Evolutionary conservation across 2,888 invertebrate species (phyloP).

Genomic region (Dichetophora obliterata): DNA sequence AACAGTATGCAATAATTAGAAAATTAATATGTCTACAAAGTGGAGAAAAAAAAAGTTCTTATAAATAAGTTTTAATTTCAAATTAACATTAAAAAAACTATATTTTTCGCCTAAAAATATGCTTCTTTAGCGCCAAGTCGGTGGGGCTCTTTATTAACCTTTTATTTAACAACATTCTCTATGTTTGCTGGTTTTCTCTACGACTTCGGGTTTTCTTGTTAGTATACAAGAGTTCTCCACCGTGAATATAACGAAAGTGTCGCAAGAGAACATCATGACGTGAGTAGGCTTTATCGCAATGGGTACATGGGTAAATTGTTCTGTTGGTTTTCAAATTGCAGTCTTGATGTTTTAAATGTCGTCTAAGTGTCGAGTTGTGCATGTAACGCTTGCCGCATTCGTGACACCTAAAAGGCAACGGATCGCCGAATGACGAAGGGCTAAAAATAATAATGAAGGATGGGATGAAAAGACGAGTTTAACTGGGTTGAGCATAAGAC

Average conservation of each 20-base stretch:
- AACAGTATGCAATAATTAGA: too few species aligned
- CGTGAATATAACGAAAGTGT: constrained; percentile 16
- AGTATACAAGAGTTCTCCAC: too few species aligned
- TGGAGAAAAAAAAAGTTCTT: too few species aligned
- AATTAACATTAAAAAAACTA: too few species aligned
- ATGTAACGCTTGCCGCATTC: neutral
- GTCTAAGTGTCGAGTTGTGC: neutral
- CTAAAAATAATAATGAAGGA: neutral
- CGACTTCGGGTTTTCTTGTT: too few species aligned
- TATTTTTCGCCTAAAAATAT: neutral
- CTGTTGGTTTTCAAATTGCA: too few species aligned
- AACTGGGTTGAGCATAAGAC: neutral
- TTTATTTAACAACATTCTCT: neutral
- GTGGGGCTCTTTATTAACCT: neutral
- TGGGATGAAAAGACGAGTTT: neutral
- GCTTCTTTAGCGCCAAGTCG: neutral
- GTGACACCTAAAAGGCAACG: neutral
- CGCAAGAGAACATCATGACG: neutral
- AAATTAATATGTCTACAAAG: too few species aligned
- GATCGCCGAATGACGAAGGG: neutral
- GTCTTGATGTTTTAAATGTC: constrained; percentile 1
- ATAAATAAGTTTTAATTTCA: too few species aligned
- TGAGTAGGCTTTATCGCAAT: constrained; percentile 21
- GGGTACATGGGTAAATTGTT: neutral
- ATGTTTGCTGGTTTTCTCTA: too few species aligned